Evolutionary conservation across 92 coral and sea anemone genomes (phyloP).

Genomic region (Pocillopora grandis): DNA sequence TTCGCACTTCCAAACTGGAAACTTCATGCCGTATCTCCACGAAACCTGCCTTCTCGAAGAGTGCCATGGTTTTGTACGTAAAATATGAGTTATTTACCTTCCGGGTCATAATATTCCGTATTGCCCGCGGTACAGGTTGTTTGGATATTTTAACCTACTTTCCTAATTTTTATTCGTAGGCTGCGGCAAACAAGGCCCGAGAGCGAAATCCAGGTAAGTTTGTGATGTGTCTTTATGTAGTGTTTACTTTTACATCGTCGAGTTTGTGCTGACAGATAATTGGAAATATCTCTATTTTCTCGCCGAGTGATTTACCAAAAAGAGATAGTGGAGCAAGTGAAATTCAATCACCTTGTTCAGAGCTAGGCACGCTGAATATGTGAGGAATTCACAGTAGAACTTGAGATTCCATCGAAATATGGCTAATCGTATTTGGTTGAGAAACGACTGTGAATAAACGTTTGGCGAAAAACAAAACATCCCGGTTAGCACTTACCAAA

Average conservation of each 20-base stretch:
- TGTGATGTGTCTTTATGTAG: background rate
- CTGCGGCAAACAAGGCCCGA: conserved; percentile 33
- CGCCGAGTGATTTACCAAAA: background rate
- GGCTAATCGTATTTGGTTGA: too few species aligned
- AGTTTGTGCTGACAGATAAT: background rate
- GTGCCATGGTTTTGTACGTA: conserved; percentile 30
- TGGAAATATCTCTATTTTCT: background rate
- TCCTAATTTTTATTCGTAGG: conserved; percentile 4
- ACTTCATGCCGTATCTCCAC: conserved; percentile 20
- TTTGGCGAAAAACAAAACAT: too few species aligned
- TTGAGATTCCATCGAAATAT: too few species aligned
- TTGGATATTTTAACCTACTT: background rate
- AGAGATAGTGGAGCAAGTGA: background rate
- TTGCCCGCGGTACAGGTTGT: background rate
- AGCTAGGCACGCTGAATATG: too few species aligned
- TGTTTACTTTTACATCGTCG: background rate
- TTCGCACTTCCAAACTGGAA: background rate
- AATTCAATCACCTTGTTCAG: too few species aligned
- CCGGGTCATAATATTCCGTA: background rate
- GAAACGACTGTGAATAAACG: too few species aligned
- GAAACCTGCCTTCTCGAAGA: conserved; percentile 39
- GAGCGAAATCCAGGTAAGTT: conserved; percentile 37
- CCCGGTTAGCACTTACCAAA: too few species aligned
- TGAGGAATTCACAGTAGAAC: too few species aligned
- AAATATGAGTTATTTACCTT: background rate